Evolutionary conservation across 2,888 invertebrate species (phyloP), one percentile per base, ranked within the genome.

Genomic region (Epirrhoe tristata): DNA sequence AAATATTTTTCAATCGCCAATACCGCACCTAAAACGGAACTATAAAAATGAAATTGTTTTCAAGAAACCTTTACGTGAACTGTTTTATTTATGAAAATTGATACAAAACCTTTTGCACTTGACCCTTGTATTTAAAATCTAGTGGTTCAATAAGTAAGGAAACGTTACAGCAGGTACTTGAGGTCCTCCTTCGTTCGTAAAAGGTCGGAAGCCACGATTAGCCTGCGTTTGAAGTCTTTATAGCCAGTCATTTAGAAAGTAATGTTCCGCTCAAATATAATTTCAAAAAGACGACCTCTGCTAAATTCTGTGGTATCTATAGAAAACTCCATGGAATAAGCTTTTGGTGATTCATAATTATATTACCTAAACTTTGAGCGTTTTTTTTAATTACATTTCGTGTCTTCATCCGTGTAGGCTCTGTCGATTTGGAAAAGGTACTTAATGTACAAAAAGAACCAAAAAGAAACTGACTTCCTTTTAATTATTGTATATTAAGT

Each of bases 131-230:
- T 80, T 84, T 81, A 84, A 81, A 84, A 83, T 80, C 78, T 80
- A 82, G 79, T 80, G 81, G 78, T 80, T 80, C 81, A 86, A 86
- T 85, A 85, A 82, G 81, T 81, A 85, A 85, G 84, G 84, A 83
- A 88, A 82, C 84, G 81, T 86, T 87, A 85, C 79, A 79, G 79
- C 81, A 85, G 83, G 84, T 86, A 87, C 87, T 88, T 82, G 83
- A 77, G 80, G 82, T 77, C 85, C 83, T 87, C 85, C 85, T 86
- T 86, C 80, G 84, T 80, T 76, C 81, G 84, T 76, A 87, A 81
- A 90, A 90, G 92, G 92, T 90, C 91, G 91, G 90, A 91, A 91
- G 90, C 86, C 86, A 82, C 90, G 91, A 92, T 92, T 92, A 92
- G 91, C 86, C 85, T 85, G 87, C 91, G 89, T 90, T 91, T 91